These are phyloP conservation scores for Musca vetustissima DNA, from an alignment of 1,140 invertebrate genomes.

Conservation along the genomic window DNA sequence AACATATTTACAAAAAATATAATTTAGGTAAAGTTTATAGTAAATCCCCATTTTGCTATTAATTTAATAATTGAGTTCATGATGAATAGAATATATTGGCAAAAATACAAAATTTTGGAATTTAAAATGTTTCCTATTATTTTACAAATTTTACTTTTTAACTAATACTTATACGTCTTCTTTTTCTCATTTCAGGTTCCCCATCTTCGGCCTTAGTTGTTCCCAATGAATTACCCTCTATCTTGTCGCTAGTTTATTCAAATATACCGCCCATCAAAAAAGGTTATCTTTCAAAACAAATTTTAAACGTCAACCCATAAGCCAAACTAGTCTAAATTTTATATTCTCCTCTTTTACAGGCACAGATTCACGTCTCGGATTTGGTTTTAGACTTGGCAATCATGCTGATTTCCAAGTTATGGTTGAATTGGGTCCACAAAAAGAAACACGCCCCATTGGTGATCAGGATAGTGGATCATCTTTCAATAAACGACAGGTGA, in stretches of 20 bases:
- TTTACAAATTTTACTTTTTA: neutral
- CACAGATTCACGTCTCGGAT: slow-evolving; percentile 75
- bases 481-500: slow-evolving; percentile 52
- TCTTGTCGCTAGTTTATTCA: slow-evolving; percentile 74
- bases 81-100: too few species aligned
- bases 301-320: neutral
- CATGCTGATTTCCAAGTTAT: slow-evolving; percentile 79
- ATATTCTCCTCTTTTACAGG: slow-evolving; percentile 57
- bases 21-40: too few species aligned
- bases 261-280: slow-evolving; percentile 83
- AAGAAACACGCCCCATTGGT: slow-evolving; percentile 65
- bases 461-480: slow-evolving; percentile 36
- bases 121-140: neutral
- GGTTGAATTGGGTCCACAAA: slow-evolving; percentile 76
- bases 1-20: too few species aligned
- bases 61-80: too few species aligned
- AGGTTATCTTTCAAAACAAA: slow-evolving; percentile 59
- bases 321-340: neutral
- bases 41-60: too few species aligned
- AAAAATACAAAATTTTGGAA: too few species aligned
- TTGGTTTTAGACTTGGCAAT: slow-evolving; percentile 76
- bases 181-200: slow-evolving; percentile 42
- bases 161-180: neutral
- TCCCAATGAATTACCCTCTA: slow-evolving; percentile 74
- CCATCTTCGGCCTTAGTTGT: slow-evolving; percentile 61